A percentile compares a stretch with the other conserved stretches of the same genome.
These are phyloP conservation scores for Sycobia sp. DNA, from an alignment of 1,140 invertebrate genomes.

Conservation along the genomic window DNA sequence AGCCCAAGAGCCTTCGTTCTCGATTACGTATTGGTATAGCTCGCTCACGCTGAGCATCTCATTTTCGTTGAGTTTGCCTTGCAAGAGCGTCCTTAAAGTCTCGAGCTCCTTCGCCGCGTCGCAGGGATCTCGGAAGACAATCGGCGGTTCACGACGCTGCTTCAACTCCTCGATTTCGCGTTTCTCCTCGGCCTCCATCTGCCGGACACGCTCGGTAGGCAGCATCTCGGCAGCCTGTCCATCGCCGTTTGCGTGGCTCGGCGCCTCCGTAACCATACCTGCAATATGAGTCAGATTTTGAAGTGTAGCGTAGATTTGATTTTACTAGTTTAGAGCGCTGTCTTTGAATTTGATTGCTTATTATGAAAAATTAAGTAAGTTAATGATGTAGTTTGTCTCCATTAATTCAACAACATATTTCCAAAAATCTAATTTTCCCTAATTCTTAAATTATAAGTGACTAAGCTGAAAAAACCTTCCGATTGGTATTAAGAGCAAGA, in stretches of 20 bases:
- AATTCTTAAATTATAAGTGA: no score
- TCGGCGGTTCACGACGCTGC: constrained; percentile 78
- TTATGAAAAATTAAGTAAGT: no score
- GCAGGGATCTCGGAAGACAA: constrained; percentile 76
- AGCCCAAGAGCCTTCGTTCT: constrained; percentile 89
- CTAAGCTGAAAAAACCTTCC: no score
- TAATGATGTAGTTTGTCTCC: no score
- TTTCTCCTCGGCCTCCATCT: constrained; percentile 71
- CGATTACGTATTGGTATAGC: constrained; percentile 83
- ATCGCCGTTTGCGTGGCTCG: constrained; percentile 24
- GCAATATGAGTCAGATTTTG: no score
- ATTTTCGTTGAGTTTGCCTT: constrained; percentile 70
- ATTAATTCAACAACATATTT: no score
- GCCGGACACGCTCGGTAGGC: constrained; percentile 61
- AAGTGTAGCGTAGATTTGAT: no score
- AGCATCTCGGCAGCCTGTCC: constrained; percentile 45
- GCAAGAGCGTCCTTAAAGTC: constrained; percentile 65
- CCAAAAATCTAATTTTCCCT: no score
- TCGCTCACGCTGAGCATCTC: constrained; percentile 77
- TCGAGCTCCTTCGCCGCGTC: constrained; percentile 73
- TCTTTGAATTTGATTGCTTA: no score
- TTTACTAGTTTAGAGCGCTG: no score
- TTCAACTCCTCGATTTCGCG: constrained; percentile 73
- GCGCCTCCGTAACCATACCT: constrained; percentile 48
- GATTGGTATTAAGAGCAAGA: no score